Evolutionary conservation across 2,797 vertebrate species (phyloP), one percentile per base, ranked within the genome.

Genomic region (Pseudomugil gertrudae): DNA sequence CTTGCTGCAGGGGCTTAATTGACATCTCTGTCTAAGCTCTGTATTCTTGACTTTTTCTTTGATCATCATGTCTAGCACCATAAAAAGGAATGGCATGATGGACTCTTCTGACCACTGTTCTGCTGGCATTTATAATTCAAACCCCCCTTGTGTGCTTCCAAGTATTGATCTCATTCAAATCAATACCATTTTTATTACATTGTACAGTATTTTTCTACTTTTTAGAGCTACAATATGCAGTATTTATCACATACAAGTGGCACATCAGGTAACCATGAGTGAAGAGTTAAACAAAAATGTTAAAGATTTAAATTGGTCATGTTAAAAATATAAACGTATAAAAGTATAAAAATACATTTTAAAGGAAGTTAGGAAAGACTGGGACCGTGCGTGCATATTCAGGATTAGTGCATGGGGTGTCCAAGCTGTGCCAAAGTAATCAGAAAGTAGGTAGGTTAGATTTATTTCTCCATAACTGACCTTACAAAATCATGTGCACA

Each of bases 41-140:
- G 60, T 81, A 87, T 90, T 89, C 83, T 84, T 85, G 69, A 38
- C 65, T 65, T 73, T 57, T 78, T 43, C 50, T 66, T 69, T 73
- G 43, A 60, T 63, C 73, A 74, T 66, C 72, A 67, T 57, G 62
- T 78, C 43, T 68, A 80, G 53, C 67, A 84, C 83, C 91, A 90
- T 92, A 90, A 86, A 90, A 87, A 86, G 85, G 70, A 82, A 85
- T 48, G 74, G 48, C 57, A 64, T 59, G 50, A 72, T 60, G 62
- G 36, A 48, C 54, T 24, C 40, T 38, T 75, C 60, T 57, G 45
- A 78, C 38, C 57, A 17, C 9, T 55, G 55, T 63, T 63, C 32
- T 53, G 38, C 69, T 21, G 56, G 63, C 26, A 63, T 58, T 61
- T 56, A 67, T 58, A 38, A 57, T 21, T 57, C 21, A 52, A 23